Base-by-base conservation (phyloP, 92 coral and sea anemone genomes). In the Parazoanthus atlanticus region DNA sequence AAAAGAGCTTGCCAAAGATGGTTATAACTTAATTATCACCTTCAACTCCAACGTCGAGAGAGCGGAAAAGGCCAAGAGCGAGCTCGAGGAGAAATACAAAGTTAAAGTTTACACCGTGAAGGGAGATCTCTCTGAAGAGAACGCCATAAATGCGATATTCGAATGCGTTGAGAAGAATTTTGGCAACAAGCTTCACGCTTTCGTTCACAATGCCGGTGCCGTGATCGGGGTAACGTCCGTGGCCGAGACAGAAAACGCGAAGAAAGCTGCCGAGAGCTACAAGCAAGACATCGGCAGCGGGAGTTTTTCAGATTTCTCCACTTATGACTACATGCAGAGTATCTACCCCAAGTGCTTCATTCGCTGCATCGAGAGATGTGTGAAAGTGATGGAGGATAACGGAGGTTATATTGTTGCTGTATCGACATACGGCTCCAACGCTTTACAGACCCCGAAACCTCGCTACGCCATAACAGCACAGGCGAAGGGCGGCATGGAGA, bases 391-490 rank as follows among this genome's bases (percentile, higher is more conserved):
- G 96, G 96, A 94, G 5, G 95, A 92, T 56, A 92, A 93, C 58
- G 89, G 86, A 29, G 96, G 96, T 0, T 92, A 89, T 74, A 92
- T 94, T 49, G 74, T 94, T 15, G 96, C 96, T 5, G 91, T 94
- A 3, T 94, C 96, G 54, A 94, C 96, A 1, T 94, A 94, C 73
- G 96, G 96, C 5, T 92, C 95, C 1, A 94, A 94, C 79, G 92
- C 90, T 34, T 85, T 87, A 10, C 96, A 94, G 81, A 94, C 95
- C 8, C 93, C 93, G 3, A 94, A 94, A 78, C 96, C 96, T 7
- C 93, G 94, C 3, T 94, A 94, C 83, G 96, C 96, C 17, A 94
- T 94, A 30, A 94, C 96, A n/a, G 93, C 96, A 5, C 96, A 94
- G 84, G 96, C 96, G 5, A 94, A 94, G 73, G 96, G 96, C n/a